Percentiles rank a stretch among this genome's conserved stretches.
Conservation (phyloP, 1,140 invertebrate species). For the Carposina sasakii region DNA sequence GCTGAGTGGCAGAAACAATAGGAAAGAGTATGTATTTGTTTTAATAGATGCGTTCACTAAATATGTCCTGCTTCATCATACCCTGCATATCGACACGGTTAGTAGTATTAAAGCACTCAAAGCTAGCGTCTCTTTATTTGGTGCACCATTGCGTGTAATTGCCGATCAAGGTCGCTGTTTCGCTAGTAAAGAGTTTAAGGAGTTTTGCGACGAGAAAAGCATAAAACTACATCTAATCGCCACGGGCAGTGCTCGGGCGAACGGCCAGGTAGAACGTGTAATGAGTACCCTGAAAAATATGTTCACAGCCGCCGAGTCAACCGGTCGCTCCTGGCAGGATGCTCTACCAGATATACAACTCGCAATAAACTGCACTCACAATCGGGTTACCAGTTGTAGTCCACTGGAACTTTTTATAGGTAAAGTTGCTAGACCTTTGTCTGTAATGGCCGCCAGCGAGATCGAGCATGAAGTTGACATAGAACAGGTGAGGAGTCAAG, state of each 20-base stretch:
- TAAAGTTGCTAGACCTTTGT: conserved; percentile 31
- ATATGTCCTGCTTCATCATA: conserved; percentile 22
- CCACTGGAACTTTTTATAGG: conserved; percentile 33
- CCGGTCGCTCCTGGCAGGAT: conserved; percentile 24
- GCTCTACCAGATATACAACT: conserved; percentile 30
- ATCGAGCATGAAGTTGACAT: not conserved
- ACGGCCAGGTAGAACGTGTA: conserved; percentile 13
- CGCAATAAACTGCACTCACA: conserved; percentile 25
- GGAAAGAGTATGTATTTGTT: conserved; percentile 20
- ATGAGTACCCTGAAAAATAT: conserved; percentile 23
- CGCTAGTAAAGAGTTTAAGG: conserved; percentile 18
- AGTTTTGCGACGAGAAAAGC: conserved; percentile 24
- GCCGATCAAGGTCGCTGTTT: not conserved
- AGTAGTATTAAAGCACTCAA: not conserved
- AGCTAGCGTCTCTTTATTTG: not conserved
- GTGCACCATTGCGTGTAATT: not conserved
- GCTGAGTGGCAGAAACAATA: conserved; percentile 18
- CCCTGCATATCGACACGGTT: not conserved
- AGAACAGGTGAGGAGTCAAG: not conserved
- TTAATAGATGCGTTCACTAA: conserved; percentile 28
- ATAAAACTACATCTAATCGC: conserved; percentile 24
- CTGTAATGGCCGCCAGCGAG: conserved; percentile 17
- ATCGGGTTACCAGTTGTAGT: conserved; percentile 22
- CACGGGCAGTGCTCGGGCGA: conserved; percentile 20
- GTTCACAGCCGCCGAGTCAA: conserved; percentile 22